A percentile compares a stretch with the other conserved stretches of the same genome.
These are phyloP conservation scores for Micromys minutus DNA, from an alignment of 2,113 vertebrate genomes.

Conservation along the genomic window DNA sequence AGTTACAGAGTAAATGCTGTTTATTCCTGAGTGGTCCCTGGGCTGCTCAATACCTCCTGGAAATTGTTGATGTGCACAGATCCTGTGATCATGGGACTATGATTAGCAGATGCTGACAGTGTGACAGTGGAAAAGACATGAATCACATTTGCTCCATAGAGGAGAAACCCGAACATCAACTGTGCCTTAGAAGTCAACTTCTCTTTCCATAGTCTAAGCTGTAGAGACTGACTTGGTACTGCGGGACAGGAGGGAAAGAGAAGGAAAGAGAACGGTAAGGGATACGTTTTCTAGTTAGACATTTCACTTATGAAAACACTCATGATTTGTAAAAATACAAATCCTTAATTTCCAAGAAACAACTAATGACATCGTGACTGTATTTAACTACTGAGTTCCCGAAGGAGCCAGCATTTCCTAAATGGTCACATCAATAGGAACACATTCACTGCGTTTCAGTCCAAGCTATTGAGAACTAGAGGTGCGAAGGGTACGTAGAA, in stretches of 20 bases:
- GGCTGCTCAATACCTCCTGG: slow-evolving; percentile 74
- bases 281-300: slow-evolving; percentile 36
- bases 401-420: background rate
- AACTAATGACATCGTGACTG: background rate
- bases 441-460: background rate
- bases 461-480: background rate
- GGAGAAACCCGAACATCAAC: slow-evolving; percentile 64
- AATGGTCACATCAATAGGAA: background rate
- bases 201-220: slow-evolving; percentile 44
- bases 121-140: slow-evolving; percentile 82
- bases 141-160: slow-evolving; percentile 79
- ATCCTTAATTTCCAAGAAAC: slow-evolving; percentile 26
- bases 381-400: background rate
- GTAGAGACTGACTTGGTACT: background rate
- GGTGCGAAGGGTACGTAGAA: background rate
- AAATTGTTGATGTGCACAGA: slow-evolving; percentile 74
- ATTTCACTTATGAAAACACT: background rate
- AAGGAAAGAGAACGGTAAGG: background rate
- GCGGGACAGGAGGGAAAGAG: background rate
- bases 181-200: slow-evolving; percentile 58
- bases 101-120: slow-evolving; percentile 82
- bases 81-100: slow-evolving; percentile 80
- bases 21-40: slow-evolving; percentile 50
- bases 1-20: slow-evolving; percentile 65
- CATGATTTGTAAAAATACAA: background rate